Base-by-base conservation (phyloP, 2,888 invertebrate species). In the Melanotus villosus region DNA sequence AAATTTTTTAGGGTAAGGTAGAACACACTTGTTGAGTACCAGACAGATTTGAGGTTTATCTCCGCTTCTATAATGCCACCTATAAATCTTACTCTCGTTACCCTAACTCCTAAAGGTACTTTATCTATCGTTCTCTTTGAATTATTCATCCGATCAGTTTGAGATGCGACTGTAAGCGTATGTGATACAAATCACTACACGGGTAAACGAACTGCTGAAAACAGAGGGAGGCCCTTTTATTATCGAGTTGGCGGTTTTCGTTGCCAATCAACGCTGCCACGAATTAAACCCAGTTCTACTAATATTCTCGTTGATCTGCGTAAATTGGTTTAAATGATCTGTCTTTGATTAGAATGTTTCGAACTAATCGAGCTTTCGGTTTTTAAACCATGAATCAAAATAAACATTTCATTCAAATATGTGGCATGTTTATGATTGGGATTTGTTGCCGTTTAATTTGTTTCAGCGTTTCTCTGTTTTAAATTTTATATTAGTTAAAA, bases 121-220 rank as follows among this genome's bases (percentile, higher is more conserved):
- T 47, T 47, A 47, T 47, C 47, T 21, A 41, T 41, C 41, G 41
- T 5, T 23, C 47, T 23, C 14, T 19, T 47, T 47, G 47, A 47
- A 47, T 47, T 47, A 47, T 47, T 47, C 47, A 47, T 47, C 16
- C 47, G 47, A 47, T 47, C 47, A 47, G 21, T 47, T 23, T 7
- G 47, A 14, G 47, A 23, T 47, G 47, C 12, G 47, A 47, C 5
- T 47, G 47, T 47, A 47, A 23, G 47, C 47, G 23, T 12, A 7
- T 1, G 47, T n/a, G n/a, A 47, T 47, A 47, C 47, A 47, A 47
- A 47, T 47, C 47, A 47, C 26, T 21, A 47, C 47, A 47, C 23
- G 47, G 10, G 21, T 21, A 47, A 47, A 47, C 47, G 47, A 47
- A 23, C 47, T 47, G 23, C 23, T 47, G 45, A 45, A 45, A 45